Percentiles rank a stretch among this genome's conserved stretches.
phyloP scores from a whole-genome alignment of 2,797 vertebrate genomes.

The Pyrocephalus nanus region DNA sequence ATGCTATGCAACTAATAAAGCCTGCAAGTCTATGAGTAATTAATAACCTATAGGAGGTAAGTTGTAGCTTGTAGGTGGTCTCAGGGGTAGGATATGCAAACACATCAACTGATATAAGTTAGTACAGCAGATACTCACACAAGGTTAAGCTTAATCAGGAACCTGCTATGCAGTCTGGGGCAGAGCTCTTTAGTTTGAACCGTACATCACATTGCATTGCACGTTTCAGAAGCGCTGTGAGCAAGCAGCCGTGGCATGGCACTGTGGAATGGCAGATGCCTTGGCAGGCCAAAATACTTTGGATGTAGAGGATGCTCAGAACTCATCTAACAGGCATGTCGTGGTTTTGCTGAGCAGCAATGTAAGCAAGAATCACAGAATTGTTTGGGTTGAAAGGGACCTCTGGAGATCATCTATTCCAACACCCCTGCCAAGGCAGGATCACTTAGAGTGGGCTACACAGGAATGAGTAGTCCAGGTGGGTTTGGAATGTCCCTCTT shows the following conservation, averaged over 20 bases:
- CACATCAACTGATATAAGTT: not conserved
- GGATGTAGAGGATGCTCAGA: not conserved
- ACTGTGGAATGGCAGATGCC: not conserved
- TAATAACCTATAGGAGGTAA: not conserved
- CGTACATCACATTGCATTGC: fast-evolving
- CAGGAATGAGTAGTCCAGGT: not conserved
- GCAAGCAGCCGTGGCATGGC: not conserved
- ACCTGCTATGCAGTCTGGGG: not conserved
- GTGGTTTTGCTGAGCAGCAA: not conserved
- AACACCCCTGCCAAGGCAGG: not conserved
- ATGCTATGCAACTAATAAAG: not conserved
- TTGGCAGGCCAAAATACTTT: not conserved
- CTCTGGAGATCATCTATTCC: not conserved
- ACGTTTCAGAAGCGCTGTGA: not conserved
- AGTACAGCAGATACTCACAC: not conserved
- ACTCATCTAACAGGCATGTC: not conserved
- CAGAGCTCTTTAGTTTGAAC: not conserved
- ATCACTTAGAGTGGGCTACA: not conserved
- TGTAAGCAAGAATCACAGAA: not conserved
- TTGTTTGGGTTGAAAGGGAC: not conserved
- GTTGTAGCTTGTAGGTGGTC: not conserved
- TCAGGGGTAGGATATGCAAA: not conserved
- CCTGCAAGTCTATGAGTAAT: not conserved
- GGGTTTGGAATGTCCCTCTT: not conserved
- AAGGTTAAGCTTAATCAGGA: not conserved